These are phyloP conservation scores for Diuraphis noxia DNA, from an alignment of 1,140 invertebrate genomes.

Conservation along the genomic window DNA sequence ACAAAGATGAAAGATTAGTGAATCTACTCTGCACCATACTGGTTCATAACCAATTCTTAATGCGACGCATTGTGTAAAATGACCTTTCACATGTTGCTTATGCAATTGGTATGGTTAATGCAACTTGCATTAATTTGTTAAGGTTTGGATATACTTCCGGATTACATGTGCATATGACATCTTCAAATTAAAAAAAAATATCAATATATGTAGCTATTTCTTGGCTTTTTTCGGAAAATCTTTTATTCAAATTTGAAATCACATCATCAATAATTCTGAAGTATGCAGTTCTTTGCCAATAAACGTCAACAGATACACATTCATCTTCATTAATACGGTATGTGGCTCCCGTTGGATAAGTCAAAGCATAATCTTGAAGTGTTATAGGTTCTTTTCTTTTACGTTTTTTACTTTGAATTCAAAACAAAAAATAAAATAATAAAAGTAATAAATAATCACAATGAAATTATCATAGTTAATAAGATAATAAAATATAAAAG, in stretches of 20 bases:
- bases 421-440: background rate
- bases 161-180: background rate
- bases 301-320: background rate
- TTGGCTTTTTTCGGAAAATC: background rate
- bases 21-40: too few relatives aligned
- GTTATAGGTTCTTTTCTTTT: background rate
- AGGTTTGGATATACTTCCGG: background rate
- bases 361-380: background rate
- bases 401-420: background rate
- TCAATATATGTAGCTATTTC: background rate
- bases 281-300: background rate
- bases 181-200: too few relatives aligned
- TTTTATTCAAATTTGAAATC: background rate
- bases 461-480: background rate
- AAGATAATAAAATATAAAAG: background rate
- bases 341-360: background rate
- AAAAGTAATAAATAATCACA: background rate
- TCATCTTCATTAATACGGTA: background rate
- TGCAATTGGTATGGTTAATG: background rate
- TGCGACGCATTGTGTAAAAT: background rate
- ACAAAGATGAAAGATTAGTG: too few relatives aligned
- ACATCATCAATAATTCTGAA: background rate
- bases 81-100: constrained; percentile 8
- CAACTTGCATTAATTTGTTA: background rate
- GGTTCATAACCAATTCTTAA: too few relatives aligned